Evolutionary conservation across 2,888 invertebrate genomes (phyloP).

Genomic region (Busseola fusca): DNA sequence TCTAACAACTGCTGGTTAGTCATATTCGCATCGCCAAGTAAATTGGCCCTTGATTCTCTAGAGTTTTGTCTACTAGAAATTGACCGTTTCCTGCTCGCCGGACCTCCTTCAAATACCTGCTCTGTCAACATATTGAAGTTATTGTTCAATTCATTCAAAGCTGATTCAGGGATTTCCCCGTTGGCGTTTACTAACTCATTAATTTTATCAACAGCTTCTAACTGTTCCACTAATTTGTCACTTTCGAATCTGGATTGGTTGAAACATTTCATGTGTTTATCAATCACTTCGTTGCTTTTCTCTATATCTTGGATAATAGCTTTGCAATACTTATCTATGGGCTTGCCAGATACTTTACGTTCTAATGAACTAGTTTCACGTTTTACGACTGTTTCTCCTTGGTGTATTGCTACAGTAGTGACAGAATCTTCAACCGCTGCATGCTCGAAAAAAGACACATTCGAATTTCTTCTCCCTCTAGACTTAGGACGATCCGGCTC

Average conservation of each 20-base stretch:
- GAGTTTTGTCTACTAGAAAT: slow-evolving; percentile 75
- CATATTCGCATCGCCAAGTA: slow-evolving; percentile 80
- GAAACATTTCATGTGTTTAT: slow-evolving; percentile 86
- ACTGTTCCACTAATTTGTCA: slow-evolving; percentile 84
- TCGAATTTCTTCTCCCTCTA: slow-evolving; percentile 79
- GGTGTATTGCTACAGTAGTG: slow-evolving; percentile 67
- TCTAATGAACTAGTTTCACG: slow-evolving; percentile 72
- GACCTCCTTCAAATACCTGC: slow-evolving; percentile 73
- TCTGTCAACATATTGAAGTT: slow-evolving; percentile 82
- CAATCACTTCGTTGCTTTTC: slow-evolving; percentile 84
- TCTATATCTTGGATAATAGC: slow-evolving; percentile 85
- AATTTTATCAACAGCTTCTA: slow-evolving; percentile 86
- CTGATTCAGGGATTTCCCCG: slow-evolving; percentile 75
- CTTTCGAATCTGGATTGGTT: slow-evolving; percentile 82
- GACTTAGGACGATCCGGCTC: slow-evolving; percentile 78
- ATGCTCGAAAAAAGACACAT: slow-evolving; percentile 77
- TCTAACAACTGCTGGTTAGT: slow-evolving; percentile 83
- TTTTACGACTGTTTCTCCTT: slow-evolving; percentile 64
- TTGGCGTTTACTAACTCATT: slow-evolving; percentile 82
- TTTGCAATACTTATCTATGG: slow-evolving; percentile 83
- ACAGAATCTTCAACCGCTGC: slow-evolving; percentile 66
- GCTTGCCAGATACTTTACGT: slow-evolving; percentile 73
- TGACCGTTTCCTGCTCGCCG: slow-evolving; percentile 74
- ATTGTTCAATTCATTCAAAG: slow-evolving; percentile 81
- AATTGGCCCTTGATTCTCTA: slow-evolving; percentile 69